Conservation (phyloP, 2,888 invertebrate genomes). For the Rotaria magnacalcarata region DNA sequence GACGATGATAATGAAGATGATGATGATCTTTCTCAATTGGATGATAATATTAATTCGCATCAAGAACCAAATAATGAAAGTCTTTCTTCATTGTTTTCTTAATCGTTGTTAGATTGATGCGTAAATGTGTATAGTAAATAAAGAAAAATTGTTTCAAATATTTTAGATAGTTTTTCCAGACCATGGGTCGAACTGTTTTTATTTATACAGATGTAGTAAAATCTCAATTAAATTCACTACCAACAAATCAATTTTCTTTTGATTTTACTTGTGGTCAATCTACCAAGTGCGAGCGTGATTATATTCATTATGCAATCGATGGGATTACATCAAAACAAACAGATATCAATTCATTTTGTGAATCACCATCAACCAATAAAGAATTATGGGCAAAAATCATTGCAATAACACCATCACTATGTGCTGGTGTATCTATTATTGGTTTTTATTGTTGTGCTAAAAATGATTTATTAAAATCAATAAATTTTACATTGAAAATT, state of each 20-base stretch:
- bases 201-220: not conserved
- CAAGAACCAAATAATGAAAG: slow-evolving; percentile 1
- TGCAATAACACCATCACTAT: not conserved
- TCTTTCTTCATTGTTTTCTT: slow-evolving; percentile 11
- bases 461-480: not conserved
- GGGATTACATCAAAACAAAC: not conserved
- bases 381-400: slow-evolving; percentile 25
- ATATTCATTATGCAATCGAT: slow-evolving; percentile 10
- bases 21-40: not conserved
- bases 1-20: not conserved
- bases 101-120: not conserved
- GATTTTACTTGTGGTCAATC: slow-evolving; percentile 16
- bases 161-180: not conserved
- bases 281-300: not conserved
- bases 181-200: slow-evolving; percentile 35
- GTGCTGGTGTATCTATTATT: slow-evolving; percentile 26
- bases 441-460: slow-evolving; percentile 32
- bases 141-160: not conserved
- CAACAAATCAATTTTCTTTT: not conserved
- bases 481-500: not conserved
- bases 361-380: slow-evolving; percentile 3
- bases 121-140: not conserved
- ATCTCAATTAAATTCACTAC: not conserved
- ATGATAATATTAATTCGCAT: not conserved
- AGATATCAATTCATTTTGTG: not conserved